Base-by-base conservation (phyloP, 1,140 invertebrate species). In the Schlechtendalia chinensis region DNA sequence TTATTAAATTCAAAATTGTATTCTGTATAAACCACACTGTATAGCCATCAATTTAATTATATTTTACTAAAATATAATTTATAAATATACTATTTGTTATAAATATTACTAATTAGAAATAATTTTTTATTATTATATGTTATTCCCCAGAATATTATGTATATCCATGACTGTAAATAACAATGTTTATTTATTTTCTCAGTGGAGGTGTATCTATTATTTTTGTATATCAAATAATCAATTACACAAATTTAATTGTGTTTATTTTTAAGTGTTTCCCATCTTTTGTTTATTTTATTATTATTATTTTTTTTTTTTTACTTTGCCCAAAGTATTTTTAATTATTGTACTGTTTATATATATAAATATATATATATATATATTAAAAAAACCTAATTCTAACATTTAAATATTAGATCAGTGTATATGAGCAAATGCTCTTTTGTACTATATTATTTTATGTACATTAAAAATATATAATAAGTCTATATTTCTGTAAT, bases 71-170 rank as follows among this genome's bases (percentile, higher is more conserved):
- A 45, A 61, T 27, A 14, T 47, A 79, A 61, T 61, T 45, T 61
- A 61, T 59, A 47, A 79, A 79, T 79, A 58, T 45, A 77, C 72
- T 59, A 77, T 61, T 79, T 79, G 75, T 79, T 79, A 79, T 50
- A 79, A 63, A 79, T 79, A 79, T 79, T 79, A 77, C 56, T 77
- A 47, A 79, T 61, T 79, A 79, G 75, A 79, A 61, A 79, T 79
- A 79, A 79, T 79, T 79, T 79, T 79, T 63, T 79, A 61, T 32
- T 79, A 61, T n/a, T n/a, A n/a, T n/a, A 79, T 27, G 75, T 79
- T 79, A 79, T 79, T 63, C 58, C 39, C 75, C 58, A 77, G 32
- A 77, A 77, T 79, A 61, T 45, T 47, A 61, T 79, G 74, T 79
- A 77, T 59, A 47, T 79, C 75, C 75, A 79, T 79, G 75, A 79